Evolutionary conservation across 2,888 invertebrate species (phyloP).

Genomic region (Metellina segmentata): DNA sequence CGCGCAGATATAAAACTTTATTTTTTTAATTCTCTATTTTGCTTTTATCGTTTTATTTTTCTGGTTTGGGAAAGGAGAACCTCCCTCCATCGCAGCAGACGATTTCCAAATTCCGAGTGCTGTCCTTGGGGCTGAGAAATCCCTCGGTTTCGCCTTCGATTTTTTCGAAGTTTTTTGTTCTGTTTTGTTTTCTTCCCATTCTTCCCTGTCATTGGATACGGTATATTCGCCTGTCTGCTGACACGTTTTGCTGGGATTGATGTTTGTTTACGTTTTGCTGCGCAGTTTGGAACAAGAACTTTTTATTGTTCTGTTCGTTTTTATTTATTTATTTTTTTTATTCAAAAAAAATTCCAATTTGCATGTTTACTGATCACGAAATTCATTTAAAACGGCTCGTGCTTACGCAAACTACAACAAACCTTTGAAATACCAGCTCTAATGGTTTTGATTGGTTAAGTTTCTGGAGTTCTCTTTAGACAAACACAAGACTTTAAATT

Average conservation of each 20-base stretch:
- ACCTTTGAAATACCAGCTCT: no score
- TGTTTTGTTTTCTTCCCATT: neutral
- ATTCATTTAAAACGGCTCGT: neutral
- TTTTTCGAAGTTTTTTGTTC: constrained; percentile 26
- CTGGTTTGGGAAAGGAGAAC: constrained; percentile 43
- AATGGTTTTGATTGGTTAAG: no score
- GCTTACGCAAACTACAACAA: neutral
- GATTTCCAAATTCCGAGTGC: constrained; percentile 62
- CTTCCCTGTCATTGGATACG: constrained; percentile 15
- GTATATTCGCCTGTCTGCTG: neutral
- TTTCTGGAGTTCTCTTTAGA: no score
- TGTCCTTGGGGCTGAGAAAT: constrained; percentile 71
- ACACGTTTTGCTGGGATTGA: neutral
- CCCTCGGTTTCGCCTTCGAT: constrained; percentile 65
- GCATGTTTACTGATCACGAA: neutral
- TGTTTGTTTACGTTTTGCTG: constrained; percentile 12
- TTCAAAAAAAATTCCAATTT: neutral
- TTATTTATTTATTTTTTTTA: neutral
- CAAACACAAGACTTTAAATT: no score
- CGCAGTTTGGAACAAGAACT: neutral
- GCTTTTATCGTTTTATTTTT: constrained; percentile 2
- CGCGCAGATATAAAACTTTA: constrained; percentile 40
- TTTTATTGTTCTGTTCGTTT: neutral
- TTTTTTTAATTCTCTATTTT: constrained; percentile 33
- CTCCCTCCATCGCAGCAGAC: constrained; percentile 67